A percentile compares a stretch with the other conserved stretches of the same genome.
Conservation (phyloP, 2,797 vertebrate genomes). For the Poeciliopsis infans region DNA sequence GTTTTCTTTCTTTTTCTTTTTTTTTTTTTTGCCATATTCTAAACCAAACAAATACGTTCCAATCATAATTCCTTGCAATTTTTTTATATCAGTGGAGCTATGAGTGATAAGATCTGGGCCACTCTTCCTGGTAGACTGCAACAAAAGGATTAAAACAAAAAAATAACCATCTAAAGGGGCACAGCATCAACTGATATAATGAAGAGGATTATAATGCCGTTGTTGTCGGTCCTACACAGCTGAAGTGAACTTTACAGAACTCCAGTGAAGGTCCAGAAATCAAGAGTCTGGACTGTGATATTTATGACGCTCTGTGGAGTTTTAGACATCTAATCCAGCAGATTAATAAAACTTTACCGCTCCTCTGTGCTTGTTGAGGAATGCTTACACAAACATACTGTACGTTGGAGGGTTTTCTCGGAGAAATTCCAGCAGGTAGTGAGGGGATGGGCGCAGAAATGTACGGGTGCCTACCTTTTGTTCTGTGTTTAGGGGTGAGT, state of each 20-base stretch:
- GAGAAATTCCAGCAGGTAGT: conserved; percentile 16
- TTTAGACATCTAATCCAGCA: conserved; percentile 19
- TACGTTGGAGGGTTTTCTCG: not conserved
- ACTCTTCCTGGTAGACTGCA: conserved; percentile 19
- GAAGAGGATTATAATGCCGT: conserved; percentile 57
- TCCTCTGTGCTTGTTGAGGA: not conserved
- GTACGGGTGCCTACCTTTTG: conserved; percentile 29
- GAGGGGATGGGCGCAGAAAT: conserved; percentile 44
- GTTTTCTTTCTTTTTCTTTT: no score
- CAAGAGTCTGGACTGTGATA: not conserved
- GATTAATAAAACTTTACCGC: not conserved
- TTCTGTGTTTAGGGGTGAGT: conserved; percentile 40
- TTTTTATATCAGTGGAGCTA: conserved; percentile 22
- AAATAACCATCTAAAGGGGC: not conserved
- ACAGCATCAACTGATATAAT: conserved; percentile 48
- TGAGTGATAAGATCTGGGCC: conserved; percentile 25
- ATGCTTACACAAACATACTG: conserved; percentile 7
- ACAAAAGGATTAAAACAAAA: not conserved
- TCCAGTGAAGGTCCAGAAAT: conserved; percentile 45
- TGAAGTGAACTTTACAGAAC: conserved; percentile 55
- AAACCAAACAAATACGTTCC: not conserved
- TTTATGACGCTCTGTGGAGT: not conserved
- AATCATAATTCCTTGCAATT: not conserved
- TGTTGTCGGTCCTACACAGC: conserved; percentile 26
- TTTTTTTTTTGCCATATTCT: no score